Conservation (phyloP, 1,140 invertebrate species). For the Drosophila athabasca region DNA sequence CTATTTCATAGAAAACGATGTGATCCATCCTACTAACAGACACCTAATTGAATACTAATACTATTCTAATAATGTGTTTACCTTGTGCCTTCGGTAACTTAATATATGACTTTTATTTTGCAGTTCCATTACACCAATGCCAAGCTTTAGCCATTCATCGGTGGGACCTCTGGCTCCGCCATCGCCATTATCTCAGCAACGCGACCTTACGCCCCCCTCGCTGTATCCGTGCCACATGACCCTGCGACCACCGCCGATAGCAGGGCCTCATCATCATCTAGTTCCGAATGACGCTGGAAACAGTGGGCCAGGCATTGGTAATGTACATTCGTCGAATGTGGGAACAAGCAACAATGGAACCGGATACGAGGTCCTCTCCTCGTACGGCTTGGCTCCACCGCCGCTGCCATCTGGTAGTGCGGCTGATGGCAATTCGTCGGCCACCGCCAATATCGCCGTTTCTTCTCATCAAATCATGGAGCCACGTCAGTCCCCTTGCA, state of each 20-base stretch:
- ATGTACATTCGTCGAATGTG: conserved; percentile 18
- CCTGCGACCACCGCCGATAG: conserved; percentile 51
- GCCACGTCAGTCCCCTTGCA: conserved; percentile 33
- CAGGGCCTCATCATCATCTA: conserved; percentile 40
- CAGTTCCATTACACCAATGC: conserved; percentile 69
- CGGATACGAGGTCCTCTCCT: conserved; percentile 58
- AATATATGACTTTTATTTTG: neutral
- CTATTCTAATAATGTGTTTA: neutral
- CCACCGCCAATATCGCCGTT: conserved; percentile 9
- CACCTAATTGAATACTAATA: too few species aligned
- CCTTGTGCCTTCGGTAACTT: neutral
- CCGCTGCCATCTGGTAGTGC: conserved; percentile 26
- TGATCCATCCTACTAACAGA: too few species aligned
- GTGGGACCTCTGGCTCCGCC: conserved; percentile 61
- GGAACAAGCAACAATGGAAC: conserved; percentile 25
- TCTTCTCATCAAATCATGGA: conserved; percentile 46
- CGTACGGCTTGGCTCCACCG: conserved; percentile 58
- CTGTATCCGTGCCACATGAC: conserved; percentile 82
- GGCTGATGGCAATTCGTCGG: conserved; percentile 17
- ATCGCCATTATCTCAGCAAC: conserved; percentile 70
- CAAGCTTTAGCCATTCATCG: conserved; percentile 70
- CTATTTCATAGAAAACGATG: too few species aligned
- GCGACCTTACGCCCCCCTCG: conserved; percentile 75
- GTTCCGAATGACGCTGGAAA: conserved; percentile 25
- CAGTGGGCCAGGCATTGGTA: conserved; percentile 6